Evolutionary conservation across 2,113 vertebrate genomes (phyloP).

Genomic region (Solea solea): DNA sequence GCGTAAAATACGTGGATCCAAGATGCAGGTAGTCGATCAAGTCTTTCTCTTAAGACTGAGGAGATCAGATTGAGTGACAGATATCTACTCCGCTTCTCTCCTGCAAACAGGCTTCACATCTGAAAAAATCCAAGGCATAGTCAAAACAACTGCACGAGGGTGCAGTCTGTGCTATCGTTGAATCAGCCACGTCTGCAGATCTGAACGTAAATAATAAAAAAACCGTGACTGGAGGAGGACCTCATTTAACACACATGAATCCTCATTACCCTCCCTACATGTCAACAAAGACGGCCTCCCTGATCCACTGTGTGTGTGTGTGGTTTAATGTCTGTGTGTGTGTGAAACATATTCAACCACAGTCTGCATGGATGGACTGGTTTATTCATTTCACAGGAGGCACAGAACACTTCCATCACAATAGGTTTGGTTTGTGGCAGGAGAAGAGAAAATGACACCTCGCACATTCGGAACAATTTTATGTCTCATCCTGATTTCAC

Average conservation of each 20-base stretch:
- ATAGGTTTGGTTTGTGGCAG: too few species aligned
- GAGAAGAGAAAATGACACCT: too few species aligned
- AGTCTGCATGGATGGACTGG: too few species aligned
- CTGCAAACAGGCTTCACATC: not conserved
- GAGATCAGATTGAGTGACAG: not conserved
- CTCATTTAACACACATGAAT: not conserved
- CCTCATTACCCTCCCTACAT: not conserved
- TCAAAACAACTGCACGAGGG: constrained; percentile 43
- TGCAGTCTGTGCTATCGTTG: constrained; percentile 37
- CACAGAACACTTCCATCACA: too few species aligned
- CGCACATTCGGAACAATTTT: too few species aligned
- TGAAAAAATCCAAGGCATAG: constrained; percentile 23
- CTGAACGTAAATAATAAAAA: not conserved
- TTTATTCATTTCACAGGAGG: too few species aligned
- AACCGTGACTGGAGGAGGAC: constrained; percentile 1
- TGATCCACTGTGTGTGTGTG: not conserved
- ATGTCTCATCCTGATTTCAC: too few species aligned
- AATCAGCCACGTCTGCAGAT: constrained; percentile 34
- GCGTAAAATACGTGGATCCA: not conserved
- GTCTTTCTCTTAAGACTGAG: not conserved
- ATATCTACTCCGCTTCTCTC: not conserved
- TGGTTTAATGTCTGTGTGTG: too few species aligned
- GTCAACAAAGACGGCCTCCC: not conserved
- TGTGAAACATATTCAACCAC: too few species aligned
- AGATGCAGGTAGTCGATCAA: not conserved